A percentile compares a stretch with the other conserved stretches of the same genome.
phyloP scores from a whole-genome alignment of 2,888 invertebrate species.

The Leptodirus hochenwartii region DNA sequence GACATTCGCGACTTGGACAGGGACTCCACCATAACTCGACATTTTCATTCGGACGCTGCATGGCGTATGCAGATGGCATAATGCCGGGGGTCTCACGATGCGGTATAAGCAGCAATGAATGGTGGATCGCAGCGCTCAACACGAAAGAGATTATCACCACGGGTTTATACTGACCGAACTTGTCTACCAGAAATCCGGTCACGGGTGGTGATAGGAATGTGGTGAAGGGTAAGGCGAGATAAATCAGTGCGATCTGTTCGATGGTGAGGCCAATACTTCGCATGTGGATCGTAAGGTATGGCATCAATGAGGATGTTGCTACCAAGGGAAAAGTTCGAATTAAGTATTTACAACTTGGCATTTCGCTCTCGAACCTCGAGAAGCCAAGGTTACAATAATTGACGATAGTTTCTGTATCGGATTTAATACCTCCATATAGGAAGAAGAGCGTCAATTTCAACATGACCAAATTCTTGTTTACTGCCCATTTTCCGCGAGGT shows the following conservation, averaged over 20 bases:
- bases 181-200: slow-evolving; percentile 71
- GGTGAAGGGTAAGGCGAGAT: slow-evolving; percentile 69
- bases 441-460: slow-evolving; percentile 67
- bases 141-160: slow-evolving; percentile 63
- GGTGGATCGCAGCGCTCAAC: slow-evolving; percentile 61
- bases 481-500: slow-evolving; percentile 4
- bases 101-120: slow-evolving; percentile 59
- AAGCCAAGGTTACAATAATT: slow-evolving; percentile 1
- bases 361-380: too few species aligned
- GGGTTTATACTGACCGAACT: slow-evolving; percentile 70
- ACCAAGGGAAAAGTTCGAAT: not conserved
- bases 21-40: slow-evolving; percentile 77
- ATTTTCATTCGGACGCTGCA: slow-evolving; percentile 52
- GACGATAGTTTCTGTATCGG: slow-evolving; percentile 2
- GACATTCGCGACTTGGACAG: slow-evolving; percentile 61
- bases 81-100: slow-evolving; percentile 61
- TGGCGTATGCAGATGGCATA: slow-evolving; percentile 56
- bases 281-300: slow-evolving; percentile 82
- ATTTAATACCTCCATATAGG: slow-evolving; percentile 53
- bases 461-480: slow-evolving; percentile 64
- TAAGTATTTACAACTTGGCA: too few species aligned
- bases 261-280: slow-evolving; percentile 73
- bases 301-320: slow-evolving; percentile 70
- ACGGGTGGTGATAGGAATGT: slow-evolving; percentile 73
- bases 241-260: slow-evolving; percentile 74